These are phyloP conservation scores for Sisyra nigra DNA, from an alignment of 2,888 invertebrate species.

Conservation along the genomic window DNA sequence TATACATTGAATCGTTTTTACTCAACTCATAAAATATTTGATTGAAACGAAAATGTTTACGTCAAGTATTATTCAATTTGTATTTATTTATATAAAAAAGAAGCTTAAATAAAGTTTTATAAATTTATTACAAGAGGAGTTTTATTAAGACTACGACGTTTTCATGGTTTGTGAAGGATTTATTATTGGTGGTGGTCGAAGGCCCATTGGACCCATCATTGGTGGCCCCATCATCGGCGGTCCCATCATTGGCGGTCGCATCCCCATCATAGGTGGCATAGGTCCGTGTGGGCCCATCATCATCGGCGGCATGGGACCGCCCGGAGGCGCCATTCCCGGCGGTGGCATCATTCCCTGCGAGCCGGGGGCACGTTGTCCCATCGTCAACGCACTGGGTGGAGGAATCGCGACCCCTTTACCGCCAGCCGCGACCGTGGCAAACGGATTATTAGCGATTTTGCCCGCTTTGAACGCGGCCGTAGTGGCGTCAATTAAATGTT, in stretches of 20 bases:
- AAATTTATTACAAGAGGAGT: neutral
- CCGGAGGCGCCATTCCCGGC: constrained; percentile 28
- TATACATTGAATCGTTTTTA: no score
- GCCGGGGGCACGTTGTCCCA: constrained; percentile 48
- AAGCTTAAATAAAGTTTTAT: neutral
- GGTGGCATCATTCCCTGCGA: constrained; percentile 33
- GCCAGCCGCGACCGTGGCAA: constrained; percentile 37
- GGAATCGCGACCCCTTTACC: constrained; percentile 66
- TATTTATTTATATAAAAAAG: constrained; percentile 1
- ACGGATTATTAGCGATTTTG: constrained; percentile 86
- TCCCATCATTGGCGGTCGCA: constrained; percentile 67
- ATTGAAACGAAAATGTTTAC: no score
- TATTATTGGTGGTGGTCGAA: constrained; percentile 57
- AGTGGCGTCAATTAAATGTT: constrained; percentile 94
- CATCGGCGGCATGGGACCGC: constrained; percentile 35
- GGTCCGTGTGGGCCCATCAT: constrained; percentile 57
- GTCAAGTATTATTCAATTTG: neutral
- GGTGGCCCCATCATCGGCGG: constrained; percentile 59
- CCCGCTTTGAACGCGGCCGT: constrained; percentile 96
- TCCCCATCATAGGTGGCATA: constrained; percentile 66
- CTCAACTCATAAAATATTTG: no score
- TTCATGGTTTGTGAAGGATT: constrained; percentile 48
- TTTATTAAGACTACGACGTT: constrained; percentile 16
- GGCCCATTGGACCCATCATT: constrained; percentile 45
- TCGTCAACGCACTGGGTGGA: constrained; percentile 38